These are phyloP conservation scores for Drosophila quinaria DNA, from an alignment of 2,888 invertebrate genomes.

Conservation along the genomic window DNA sequence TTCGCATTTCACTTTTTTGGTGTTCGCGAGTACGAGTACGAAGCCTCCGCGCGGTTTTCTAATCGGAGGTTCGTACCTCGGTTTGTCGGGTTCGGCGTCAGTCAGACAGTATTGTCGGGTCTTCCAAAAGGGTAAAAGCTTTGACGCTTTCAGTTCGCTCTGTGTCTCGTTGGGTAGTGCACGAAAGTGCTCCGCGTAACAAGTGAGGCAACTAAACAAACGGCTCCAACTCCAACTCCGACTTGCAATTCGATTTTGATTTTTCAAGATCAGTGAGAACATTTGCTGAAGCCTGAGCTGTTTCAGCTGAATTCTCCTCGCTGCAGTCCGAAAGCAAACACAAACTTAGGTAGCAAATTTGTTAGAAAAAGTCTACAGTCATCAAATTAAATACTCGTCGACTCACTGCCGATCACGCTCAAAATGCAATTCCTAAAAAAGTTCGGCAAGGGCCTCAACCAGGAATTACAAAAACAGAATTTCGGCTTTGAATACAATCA, in stretches of 20 bases:
- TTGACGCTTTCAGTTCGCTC: slow-evolving; percentile 45
- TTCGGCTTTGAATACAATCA: slow-evolving; percentile 82
- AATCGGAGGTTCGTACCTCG: slow-evolving; percentile 35
- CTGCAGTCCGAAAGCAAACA: slow-evolving; percentile 7
- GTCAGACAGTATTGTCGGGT: slow-evolving; percentile 21
- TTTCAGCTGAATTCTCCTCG: slow-evolving; percentile 14
- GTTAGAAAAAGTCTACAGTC: background rate
- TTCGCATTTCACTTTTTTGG: slow-evolving; percentile 63
- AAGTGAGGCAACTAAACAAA: slow-evolving; percentile 8
- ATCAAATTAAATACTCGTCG: background rate
- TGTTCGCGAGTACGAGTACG: slow-evolving; percentile 29
- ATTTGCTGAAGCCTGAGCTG: slow-evolving; percentile 17
- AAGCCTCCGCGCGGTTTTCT: slow-evolving; percentile 38
- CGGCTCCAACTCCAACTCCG: background rate
- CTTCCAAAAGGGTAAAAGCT: slow-evolving; percentile 54
- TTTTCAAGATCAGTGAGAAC: slow-evolving; percentile 37
- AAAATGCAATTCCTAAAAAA: slow-evolving; percentile 80
- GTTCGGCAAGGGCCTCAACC: slow-evolving; percentile 71
- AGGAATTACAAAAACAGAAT: slow-evolving; percentile 81
- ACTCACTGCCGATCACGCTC: background rate
- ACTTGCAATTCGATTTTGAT: background rate
- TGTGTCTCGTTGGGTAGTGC: slow-evolving; percentile 45
- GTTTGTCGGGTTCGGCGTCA: slow-evolving; percentile 32
- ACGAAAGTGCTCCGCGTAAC: slow-evolving; percentile 33
- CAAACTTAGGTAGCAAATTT: background rate